These are phyloP conservation scores for Stegostoma tigrinum DNA, from an alignment of 2,113 vertebrate species.

Conservation along the genomic window DNA sequence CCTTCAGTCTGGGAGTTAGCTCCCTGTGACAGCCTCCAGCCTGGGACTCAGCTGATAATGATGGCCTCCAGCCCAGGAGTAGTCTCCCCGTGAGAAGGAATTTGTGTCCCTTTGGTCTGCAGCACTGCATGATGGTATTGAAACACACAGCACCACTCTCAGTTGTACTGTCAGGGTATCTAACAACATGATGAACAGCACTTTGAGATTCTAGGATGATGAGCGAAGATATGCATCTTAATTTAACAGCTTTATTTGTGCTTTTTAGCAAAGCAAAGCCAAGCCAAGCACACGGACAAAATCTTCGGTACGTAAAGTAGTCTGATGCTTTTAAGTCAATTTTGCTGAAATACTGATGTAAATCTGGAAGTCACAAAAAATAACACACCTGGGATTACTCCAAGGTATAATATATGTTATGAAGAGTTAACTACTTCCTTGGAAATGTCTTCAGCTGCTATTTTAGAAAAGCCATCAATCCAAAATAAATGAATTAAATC, in stretches of 20 bases:
- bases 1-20: too few relatives aligned
- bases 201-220: not conserved
- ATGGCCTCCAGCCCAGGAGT: too few relatives aligned
- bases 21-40: too few relatives aligned
- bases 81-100: not conserved
- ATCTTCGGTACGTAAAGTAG: not conserved
- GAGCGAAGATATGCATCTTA: not conserved
- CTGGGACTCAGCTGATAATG: too few relatives aligned
- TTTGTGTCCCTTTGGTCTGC: not conserved
- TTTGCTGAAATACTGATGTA: not conserved
- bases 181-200: not conserved
- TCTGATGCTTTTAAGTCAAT: not conserved
- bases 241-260: not conserved
- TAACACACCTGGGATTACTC: not conserved
- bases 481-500: not conserved
- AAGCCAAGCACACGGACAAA: not conserved
- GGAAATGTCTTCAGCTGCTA: not conserved
- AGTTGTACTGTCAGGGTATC: not conserved
- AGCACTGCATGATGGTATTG: not conserved
- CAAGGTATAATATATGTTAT: not conserved
- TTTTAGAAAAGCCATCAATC: not conserved
- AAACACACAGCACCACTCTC: not conserved
- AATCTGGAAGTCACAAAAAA: not conserved
- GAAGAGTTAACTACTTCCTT: not conserved
- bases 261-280: not conserved